Conservation (phyloP, 2,113 vertebrate species). For the Pachyramphus minor region DNA sequence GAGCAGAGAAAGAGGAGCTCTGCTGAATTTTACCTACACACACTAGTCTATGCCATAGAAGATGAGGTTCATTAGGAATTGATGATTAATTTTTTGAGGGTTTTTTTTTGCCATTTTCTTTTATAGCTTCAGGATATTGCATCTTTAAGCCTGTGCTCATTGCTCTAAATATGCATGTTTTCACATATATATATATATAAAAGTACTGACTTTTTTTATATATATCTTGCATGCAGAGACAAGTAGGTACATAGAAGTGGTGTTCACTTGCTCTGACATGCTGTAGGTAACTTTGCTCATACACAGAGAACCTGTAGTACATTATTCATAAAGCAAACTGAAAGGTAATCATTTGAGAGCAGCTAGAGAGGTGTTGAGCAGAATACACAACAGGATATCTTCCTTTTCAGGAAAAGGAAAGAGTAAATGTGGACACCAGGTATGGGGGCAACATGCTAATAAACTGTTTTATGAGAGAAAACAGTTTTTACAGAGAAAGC, state of each 20-base stretch:
- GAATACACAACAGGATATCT: slow-evolving; percentile 29
- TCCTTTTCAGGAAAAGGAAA: slow-evolving; percentile 64
- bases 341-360: slow-evolving; percentile 9
- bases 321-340: slow-evolving; percentile 44
- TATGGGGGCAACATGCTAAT: slow-evolving; percentile 50
- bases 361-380: slow-evolving; percentile 30
- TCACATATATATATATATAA: slow-evolving; percentile 59
- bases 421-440: slow-evolving; percentile 36
- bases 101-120: slow-evolving; percentile 53
- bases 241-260: slow-evolving; percentile 31
- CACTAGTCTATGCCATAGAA: background rate
- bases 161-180: slow-evolving; percentile 22
- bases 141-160: slow-evolving; percentile 52
- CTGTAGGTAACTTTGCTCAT: slow-evolving; percentile 7
- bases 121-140: slow-evolving; percentile 67
- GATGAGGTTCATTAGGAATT: background rate
- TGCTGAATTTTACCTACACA: background rate
- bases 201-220: slow-evolving; percentile 29
- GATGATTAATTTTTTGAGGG: background rate
- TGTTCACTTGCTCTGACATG: slow-evolving; percentile 58
- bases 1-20: background rate
- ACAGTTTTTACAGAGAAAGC: slow-evolving; percentile 62
- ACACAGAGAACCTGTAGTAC: slow-evolving; percentile 13
- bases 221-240: slow-evolving; percentile 59
- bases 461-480: slow-evolving; percentile 67